phyloP scores from a whole-genome alignment of 2,888 invertebrate species.

The Pemphredon lugubris region DNA sequence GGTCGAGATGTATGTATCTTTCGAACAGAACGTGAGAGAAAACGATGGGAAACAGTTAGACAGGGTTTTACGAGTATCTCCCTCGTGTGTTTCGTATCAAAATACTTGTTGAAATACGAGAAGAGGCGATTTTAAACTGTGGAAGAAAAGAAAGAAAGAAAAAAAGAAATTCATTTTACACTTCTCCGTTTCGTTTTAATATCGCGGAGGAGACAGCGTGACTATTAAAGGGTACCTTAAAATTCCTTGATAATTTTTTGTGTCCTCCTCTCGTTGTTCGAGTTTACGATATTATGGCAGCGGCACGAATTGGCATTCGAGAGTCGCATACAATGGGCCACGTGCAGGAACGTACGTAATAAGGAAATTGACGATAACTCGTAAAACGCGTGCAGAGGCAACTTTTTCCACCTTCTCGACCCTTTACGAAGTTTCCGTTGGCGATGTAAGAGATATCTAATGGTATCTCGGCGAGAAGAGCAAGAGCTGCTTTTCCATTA shows the following conservation, averaged over 20 bases:
- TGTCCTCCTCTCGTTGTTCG: too few species aligned
- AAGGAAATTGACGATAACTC: neutral
- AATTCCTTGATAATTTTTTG: too few species aligned
- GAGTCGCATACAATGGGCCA: too few species aligned
- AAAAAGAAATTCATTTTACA: too few species aligned
- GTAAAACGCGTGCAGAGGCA: constrained; percentile 4
- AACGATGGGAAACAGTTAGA: constrained; percentile 26
- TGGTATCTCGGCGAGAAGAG: constrained; percentile 7
- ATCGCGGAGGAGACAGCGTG: too few species aligned
- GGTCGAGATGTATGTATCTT: constrained; percentile 33
- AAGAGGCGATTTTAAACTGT: too few species aligned
- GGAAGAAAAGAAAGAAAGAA: too few species aligned
- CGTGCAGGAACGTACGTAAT: neutral
- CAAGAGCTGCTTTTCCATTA: constrained; percentile 17
- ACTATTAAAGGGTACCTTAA: too few species aligned
- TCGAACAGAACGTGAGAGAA: constrained; percentile 38
- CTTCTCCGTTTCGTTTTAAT: too few species aligned
- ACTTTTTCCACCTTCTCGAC: constrained; percentile 11
- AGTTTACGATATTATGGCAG: too few species aligned
- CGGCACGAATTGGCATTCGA: too few species aligned
- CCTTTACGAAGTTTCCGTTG: neutral
- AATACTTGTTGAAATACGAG: neutral
- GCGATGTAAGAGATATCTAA: neutral
- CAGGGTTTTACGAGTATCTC: constrained; percentile 25
- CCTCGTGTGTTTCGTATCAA: constrained; percentile 9